These are phyloP conservation scores for Heliornis fulica DNA, from an alignment of 2,113 vertebrate species.

Conservation along the genomic window DNA sequence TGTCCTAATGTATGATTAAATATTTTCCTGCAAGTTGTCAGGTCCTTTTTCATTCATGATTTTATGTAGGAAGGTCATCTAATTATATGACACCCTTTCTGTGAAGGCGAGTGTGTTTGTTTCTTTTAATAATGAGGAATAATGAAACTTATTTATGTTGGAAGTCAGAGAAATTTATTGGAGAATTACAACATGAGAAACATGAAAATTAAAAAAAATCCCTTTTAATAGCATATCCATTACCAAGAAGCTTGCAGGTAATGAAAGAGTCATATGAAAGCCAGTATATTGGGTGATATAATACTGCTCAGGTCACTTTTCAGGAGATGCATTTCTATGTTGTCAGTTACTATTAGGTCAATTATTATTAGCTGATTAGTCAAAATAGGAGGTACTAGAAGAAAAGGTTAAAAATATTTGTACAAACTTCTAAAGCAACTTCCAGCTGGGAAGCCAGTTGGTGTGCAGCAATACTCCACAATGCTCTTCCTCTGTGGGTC, in stretches of 20 bases:
- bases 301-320: slow-evolving; percentile 19
- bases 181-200: slow-evolving; percentile 66
- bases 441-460: not conserved
- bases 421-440: not conserved
- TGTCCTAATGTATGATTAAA: slow-evolving; percentile 58
- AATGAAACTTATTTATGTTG: slow-evolving; percentile 77
- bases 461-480: not conserved
- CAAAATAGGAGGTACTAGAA: not conserved
- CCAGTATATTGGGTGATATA: slow-evolving; percentile 1
- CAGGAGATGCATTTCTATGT: slow-evolving; percentile 18
- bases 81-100: slow-evolving; percentile 66
- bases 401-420: not conserved
- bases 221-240: slow-evolving; percentile 69
- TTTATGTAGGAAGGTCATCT: slow-evolving; percentile 68
- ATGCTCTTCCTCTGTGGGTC: not conserved
- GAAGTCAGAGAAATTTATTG: slow-evolving; percentile 72
- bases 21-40: slow-evolving; percentile 59
- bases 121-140: slow-evolving; percentile 74
- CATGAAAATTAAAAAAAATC: slow-evolving; percentile 66
- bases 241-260: slow-evolving; percentile 53
- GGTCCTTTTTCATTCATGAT: slow-evolving; percentile 62
- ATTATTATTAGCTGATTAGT: slow-evolving; percentile 53
- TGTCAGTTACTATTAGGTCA: slow-evolving; percentile 57
- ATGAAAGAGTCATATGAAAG: slow-evolving; percentile 51
- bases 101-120: slow-evolving; percentile 60